Base-by-base conservation (phyloP, 2,888 invertebrate species). In the Cryptocephalus primarius region DNA sequence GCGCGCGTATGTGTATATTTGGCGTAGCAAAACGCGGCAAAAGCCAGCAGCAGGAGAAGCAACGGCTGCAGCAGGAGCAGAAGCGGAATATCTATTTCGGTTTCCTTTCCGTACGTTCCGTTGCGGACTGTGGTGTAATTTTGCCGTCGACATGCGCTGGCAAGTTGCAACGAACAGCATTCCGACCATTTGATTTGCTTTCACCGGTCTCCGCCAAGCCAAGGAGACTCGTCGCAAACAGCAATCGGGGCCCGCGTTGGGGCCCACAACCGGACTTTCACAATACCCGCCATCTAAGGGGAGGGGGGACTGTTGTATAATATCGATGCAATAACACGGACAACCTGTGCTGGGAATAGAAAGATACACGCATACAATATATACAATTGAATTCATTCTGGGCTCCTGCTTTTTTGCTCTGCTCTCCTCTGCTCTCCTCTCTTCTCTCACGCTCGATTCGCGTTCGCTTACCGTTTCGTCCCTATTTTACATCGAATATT, bases 221-320 rank as follows among this genome's bases (percentile, higher is more conserved):
- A 68, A 68, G 68, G 67, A 65, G 67, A 68, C 66, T 66, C 64
- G 66, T 67, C 67, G 63, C 61, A 59, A 62, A 62, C 62, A 65
- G 66, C 46, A 59, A 63, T 60, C 64, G 68, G 67, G 68, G 66
- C 67, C 65, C 64, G 56, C 59, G 60, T 62, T 34, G 60, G 68
- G 69, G 67, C 65, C 64, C 63, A 57, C 62, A 64, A 63, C 62
- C 60, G 64, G 63, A 69, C 69, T 70, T 70, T 69, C 69, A 69
- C 69, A 69, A 68, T 66, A 63, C 64, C 60, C 59, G 56, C 55
- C 54, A 22, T 22, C 22, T 22, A 50, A 42, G 48, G 44, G 60
- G 63, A 57, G 66, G 63, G 66, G 65, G 64, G 60, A 62, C 61
- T 63, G 66, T 68, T 69, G 68, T 68, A 68, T 69, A 69, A 69